Percentiles rank a stretch among this genome's conserved stretches.
Conservation (phyloP, 2,797 vertebrate species). For the Gymnoscopelus microlampas region DNA sequence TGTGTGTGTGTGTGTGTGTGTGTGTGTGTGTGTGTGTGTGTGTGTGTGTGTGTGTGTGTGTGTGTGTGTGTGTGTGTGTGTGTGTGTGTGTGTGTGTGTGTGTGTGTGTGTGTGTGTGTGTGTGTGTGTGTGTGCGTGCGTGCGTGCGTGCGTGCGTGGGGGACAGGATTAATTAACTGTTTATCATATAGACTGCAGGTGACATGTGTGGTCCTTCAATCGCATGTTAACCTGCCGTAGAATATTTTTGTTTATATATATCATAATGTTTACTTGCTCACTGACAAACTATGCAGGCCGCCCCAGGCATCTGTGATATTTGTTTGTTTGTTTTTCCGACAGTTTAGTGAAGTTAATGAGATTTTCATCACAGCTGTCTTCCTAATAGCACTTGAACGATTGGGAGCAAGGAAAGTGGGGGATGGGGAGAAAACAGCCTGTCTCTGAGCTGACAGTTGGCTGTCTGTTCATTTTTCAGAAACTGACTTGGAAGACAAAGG, state of each 20-base stretch:
- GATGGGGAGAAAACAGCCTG: slow-evolving; percentile 49
- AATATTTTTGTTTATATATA: slow-evolving; percentile 10
- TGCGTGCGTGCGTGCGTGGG: too few species aligned
- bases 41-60: not conserved
- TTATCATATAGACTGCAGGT: slow-evolving; percentile 24
- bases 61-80: slow-evolving; percentile 14
- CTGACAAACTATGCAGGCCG: slow-evolving; percentile 26
- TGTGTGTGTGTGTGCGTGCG: slow-evolving; percentile 11
- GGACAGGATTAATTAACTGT: slow-evolving; percentile 41
- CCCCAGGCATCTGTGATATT: slow-evolving; percentile 34
- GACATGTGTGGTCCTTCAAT: slow-evolving; percentile 22
- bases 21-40: not conserved
- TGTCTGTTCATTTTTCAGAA: slow-evolving; percentile 78
- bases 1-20: slow-evolving; percentile 9
- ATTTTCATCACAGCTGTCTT: slow-evolving; percentile 69
- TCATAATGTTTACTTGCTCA: slow-evolving; percentile 27
- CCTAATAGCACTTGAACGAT: slow-evolving; percentile 57
- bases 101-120: slow-evolving; percentile 12
- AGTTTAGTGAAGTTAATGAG: slow-evolving; percentile 74
- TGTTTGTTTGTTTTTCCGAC: slow-evolving; percentile 48
- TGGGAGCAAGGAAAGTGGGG: slow-evolving; percentile 48
- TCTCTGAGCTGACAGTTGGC: slow-evolving; percentile 67
- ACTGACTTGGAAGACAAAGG: slow-evolving; percentile 86
- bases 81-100: slow-evolving; percentile 25
- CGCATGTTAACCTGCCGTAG: not conserved